These are phyloP conservation scores for Penaeus chinensis DNA, from an alignment of 1,140 invertebrate genomes.

Conservation along the genomic window DNA sequence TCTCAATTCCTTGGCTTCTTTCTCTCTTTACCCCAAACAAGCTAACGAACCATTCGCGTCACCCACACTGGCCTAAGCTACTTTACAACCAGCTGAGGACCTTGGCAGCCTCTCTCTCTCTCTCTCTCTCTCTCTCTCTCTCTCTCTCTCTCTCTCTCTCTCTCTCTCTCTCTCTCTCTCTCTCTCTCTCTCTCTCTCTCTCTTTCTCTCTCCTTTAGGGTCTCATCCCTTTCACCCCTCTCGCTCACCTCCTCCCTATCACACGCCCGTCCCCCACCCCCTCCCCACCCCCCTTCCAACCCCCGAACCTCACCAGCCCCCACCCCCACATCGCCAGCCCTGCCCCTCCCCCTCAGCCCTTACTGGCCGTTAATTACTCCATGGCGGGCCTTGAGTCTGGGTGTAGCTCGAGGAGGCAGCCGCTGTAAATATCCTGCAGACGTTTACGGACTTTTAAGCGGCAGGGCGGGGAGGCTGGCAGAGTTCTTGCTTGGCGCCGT, in stretches of 20 bases:
- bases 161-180: not conserved
- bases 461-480: not conserved
- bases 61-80: too few relatives aligned
- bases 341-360: not conserved
- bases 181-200: not conserved
- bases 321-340: not conserved
- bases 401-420: not conserved
- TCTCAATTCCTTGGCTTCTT: too few relatives aligned
- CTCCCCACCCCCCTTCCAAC: not conserved
- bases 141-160: not conserved
- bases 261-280: not conserved
- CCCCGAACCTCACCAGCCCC: not conserved
- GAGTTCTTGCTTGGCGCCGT: too few relatives aligned
- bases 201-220: not conserved
- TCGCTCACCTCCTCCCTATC: not conserved
- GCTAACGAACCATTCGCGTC: too few relatives aligned
- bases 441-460: conserved; percentile 39
- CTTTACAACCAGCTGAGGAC: too few relatives aligned
- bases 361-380: conserved; percentile 7
- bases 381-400: not conserved
- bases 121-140: conserved; percentile 33
- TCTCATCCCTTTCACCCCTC: not conserved
- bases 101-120: not conserved
- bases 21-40: too few relatives aligned
- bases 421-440: conserved; percentile 34